phyloP scores from a whole-genome alignment of 2,797 vertebrate species.

The Propithecus deckenii region DNA sequence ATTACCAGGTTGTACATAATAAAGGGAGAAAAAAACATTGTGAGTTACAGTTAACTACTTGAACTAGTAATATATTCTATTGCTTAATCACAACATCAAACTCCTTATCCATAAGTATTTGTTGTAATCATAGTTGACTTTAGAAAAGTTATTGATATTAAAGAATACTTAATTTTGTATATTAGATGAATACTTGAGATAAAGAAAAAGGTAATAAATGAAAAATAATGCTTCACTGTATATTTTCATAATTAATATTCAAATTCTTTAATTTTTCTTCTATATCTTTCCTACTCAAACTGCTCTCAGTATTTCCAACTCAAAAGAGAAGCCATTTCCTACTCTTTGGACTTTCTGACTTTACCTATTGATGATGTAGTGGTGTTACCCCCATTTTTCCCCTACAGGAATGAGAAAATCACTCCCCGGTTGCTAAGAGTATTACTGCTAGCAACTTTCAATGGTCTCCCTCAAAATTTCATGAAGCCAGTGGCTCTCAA shows the following conservation, averaged over 20 bases:
- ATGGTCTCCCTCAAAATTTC: background rate
- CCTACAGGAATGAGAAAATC: background rate
- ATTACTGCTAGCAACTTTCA: background rate
- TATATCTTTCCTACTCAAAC: background rate
- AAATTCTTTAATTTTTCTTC: background rate
- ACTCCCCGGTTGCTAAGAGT: background rate
- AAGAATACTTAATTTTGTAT: conserved; percentile 66
- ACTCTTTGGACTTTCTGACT: background rate
- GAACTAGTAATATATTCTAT: conserved; percentile 71
- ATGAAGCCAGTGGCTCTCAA: background rate
- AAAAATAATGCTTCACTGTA: conserved; percentile 19
- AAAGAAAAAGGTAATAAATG: conserved; percentile 65
- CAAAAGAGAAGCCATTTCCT: background rate
- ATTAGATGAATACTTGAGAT: conserved; percentile 61
- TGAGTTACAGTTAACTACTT: conserved; percentile 71
- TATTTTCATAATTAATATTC: conserved; percentile 34
- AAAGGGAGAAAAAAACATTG: conserved; percentile 70
- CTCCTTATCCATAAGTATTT: conserved; percentile 63
- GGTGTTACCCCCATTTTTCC: accelerated
- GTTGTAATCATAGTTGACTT: conserved; percentile 68
- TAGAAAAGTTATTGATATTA: conserved; percentile 62
- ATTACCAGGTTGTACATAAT: conserved; percentile 73
- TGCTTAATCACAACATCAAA: conserved; percentile 78
- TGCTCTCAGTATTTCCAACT: background rate
- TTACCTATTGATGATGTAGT: background rate